Percentiles rank a stretch among this genome's conserved stretches.
Conservation (phyloP, 2,113 vertebrate species). For the Tenebrosternarchus preto region DNA sequence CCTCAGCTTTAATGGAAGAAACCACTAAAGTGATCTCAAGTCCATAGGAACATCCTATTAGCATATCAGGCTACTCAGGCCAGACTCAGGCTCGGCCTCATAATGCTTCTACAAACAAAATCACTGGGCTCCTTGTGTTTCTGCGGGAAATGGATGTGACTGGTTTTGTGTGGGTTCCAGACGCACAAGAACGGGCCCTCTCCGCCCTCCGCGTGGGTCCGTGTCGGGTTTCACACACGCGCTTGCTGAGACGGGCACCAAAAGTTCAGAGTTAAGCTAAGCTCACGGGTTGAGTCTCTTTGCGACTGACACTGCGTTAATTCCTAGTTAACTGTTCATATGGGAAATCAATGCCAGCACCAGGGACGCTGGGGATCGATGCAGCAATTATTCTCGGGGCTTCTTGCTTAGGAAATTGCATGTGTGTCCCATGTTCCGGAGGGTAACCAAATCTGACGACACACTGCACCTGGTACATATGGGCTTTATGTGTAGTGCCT, state of each 20-base stretch:
- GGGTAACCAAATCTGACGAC: constrained; percentile 10
- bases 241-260: not conserved
- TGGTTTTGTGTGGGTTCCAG: constrained; percentile 51
- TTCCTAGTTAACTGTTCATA: constrained; percentile 36
- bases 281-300: constrained; percentile 1
- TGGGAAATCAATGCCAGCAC: constrained; percentile 47
- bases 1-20: constrained; percentile 17
- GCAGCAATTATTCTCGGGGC: constrained; percentile 39
- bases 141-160: constrained; percentile 41
- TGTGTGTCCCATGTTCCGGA: constrained; percentile 13
- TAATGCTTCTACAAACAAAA: constrained; percentile 64
- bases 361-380: constrained; percentile 32
- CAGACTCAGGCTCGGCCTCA: constrained; percentile 77
- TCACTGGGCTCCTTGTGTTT: constrained; percentile 48
- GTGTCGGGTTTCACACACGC: constrained; percentile 34
- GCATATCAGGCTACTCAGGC: constrained; percentile 72
- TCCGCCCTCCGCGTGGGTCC: constrained; percentile 23
- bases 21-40: constrained; percentile 61
- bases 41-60: not conserved
- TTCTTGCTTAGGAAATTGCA: constrained; percentile 36
- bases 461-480: constrained; percentile 1
- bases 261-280: constrained; percentile 34
- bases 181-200: constrained; percentile 28
- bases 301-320: constrained; percentile 27
- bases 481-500: not conserved